Evolutionary conservation across 2,113 vertebrate species (phyloP), one percentile per base, ranked within the genome.

Genomic region (Phyllopteryx taeniolatus): DNA sequence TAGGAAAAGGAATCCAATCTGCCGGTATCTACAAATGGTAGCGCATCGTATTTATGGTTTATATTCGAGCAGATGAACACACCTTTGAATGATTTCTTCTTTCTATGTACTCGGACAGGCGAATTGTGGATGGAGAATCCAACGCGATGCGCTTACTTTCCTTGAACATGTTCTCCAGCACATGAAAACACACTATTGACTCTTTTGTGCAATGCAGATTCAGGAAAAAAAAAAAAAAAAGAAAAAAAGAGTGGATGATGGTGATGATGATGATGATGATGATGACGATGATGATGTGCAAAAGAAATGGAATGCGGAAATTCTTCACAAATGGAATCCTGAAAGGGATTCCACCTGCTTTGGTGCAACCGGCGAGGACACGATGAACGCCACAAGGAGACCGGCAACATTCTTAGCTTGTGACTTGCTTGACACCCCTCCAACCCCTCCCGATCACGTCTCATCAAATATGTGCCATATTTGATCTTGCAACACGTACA

Each of bases 381-480:
- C 15, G 47, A 49, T 49, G 42, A 42, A 33, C 35, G 7, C 61
- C 51, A 31, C 31, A 13, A 59, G 54, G 72, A 79, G 72, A 79
- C 33, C 51, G 42, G 53, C 27, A 19, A 47, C 31, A 1, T 76
- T 54, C 3, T 0, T 12, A 39, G 61, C 43, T 67, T 66, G 68
- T 68, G 56, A 74, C 17, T 19, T 12, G 49, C 53, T 65, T 46
- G 72, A 63, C 19, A 4, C n/a, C 71, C 68, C 66, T 31, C 64
- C 64, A n/a, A 47, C 64, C 15, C 19, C 72, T 67, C 70, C 33
- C 44, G 4, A 31, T 73, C 72, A 67, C 71, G 76, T 71, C 8
- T 1, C 72, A 80, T 79, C 74, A 51, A 82, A 60, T 65, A 80
- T 82, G 91, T 91, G 90, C 89, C 87, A 90, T 90, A 85, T 86